Evolutionary conservation across 2,113 vertebrate genomes (phyloP), one percentile per base, ranked within the genome.

Genomic region (Peromyscus polionotus): DNA sequence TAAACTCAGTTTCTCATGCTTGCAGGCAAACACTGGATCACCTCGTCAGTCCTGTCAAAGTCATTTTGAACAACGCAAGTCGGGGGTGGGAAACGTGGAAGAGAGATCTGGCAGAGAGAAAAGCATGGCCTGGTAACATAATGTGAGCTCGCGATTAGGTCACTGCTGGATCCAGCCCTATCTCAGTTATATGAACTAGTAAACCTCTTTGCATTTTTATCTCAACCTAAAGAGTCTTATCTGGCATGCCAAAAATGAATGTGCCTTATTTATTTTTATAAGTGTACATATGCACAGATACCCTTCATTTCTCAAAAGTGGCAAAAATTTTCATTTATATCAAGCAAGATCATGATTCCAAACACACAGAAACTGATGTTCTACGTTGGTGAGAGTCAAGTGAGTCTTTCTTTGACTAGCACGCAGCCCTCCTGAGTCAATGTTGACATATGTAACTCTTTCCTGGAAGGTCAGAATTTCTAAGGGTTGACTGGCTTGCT

Each of bases 401-500:
- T 0, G 39, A 73, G 45, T 95, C 92, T 91, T 65, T 94, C 97
- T 95, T 81, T 96, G 76, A 93, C 20, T 5, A 67, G 28, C 67
- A 81, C 9, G 28, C 80, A 45, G 95, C 89, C 67, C 84, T 95
- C 95, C 79, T 95, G 85, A 96, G 98, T 98, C 98, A 98, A 98
- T 98, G 98, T 98, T 98, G 98, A 97, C 95, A 94, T 68, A 68
- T 67, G 16, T 87, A 97, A 94, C 36, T 96, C 67, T 98, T 98
- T 97, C 98, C 98, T 97, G 97, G 97, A 90, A 98, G 95, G 87
- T 77, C 76, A 89, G 76, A 95, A 95, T 96, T 90, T 93, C 83
- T 63, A 92, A 80, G 20, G 77, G 63, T 91, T 42, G 39, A 57
- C 96, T 95, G 80, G 14, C 93, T 98, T 95, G 80, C 91, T 98